phyloP scores from a whole-genome alignment of 1,140 invertebrate species.

The Yoshiicerus persimilis region DNA sequence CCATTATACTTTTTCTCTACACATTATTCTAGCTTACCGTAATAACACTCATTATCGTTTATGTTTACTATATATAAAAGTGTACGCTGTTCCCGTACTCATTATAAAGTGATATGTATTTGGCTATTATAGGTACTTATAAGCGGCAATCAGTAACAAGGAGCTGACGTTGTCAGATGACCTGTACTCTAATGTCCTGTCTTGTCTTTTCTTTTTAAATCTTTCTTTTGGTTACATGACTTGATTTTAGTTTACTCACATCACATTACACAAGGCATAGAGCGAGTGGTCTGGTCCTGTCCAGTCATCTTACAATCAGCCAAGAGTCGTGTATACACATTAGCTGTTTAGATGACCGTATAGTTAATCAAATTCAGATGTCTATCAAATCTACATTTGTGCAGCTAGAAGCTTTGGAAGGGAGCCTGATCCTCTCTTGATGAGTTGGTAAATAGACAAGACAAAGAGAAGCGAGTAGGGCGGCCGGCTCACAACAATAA shows the following conservation, averaged over 20 bases:
- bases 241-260: background rate
- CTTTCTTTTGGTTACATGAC: background rate
- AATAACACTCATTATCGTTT: too few relatives aligned
- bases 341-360: background rate
- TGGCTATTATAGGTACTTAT: too few relatives aligned
- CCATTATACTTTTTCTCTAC: too few relatives aligned
- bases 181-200: constrained; percentile 15
- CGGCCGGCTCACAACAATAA: background rate
- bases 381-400: constrained; percentile 2
- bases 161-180: constrained; percentile 7
- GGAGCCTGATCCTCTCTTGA: background rate
- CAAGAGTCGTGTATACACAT: background rate
- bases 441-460: constrained; percentile 17
- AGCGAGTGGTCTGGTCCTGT: background rate
- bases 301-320: background rate
- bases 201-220: background rate
- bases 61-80: too few relatives aligned
- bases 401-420: background rate
- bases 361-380: constrained; percentile 21
- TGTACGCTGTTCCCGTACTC: background rate
- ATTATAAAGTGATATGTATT: background rate
- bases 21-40: too few relatives aligned
- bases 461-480: constrained; percentile 1
- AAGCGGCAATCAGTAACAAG: background rate
- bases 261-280: background rate